Evolutionary conservation across 2,888 invertebrate genomes (phyloP), one percentile per base, ranked within the genome.

Genomic region (Apamea sordens): DNA sequence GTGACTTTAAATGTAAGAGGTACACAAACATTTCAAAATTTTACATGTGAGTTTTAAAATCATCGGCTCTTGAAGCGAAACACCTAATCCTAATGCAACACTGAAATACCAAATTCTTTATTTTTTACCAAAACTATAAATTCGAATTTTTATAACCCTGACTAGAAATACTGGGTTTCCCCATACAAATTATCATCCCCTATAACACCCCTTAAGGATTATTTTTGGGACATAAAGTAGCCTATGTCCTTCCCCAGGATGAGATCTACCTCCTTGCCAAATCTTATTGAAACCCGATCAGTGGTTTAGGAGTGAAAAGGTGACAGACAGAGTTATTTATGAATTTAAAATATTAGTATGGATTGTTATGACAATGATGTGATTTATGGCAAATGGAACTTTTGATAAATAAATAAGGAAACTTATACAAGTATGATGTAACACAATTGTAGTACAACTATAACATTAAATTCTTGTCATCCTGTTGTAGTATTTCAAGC

Each of bases 371-470:
- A 56, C 56, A 32, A 32, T 82, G n/a, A 32, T 61, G 44, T 63
- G 8, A 82, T 47, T 32, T n/a, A 65, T 44, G 32, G 36, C n/a
- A 59, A 80, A 77, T 65, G 64, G 11, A 32, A 69, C 47, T 36
- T 76, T 73, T 77, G 28, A 61, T 59, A 69, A 68, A 61, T 74
- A 68, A 84, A 85, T 85, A 81, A 73, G 81, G 76, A 83, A 76
- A 76, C 64, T 41, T 36, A 21, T n/a, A 74, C 13, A 50, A 47
- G 15, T 68, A 72, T n/a, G 15, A 32, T 65, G 44, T 8, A 63
- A 41, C 7, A 36, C 18, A 18, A 69, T 63, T 47, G 15, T 53
- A 69, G 47, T 28, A 80, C 44, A 73, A 44, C 11, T 28, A 44
- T 32, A 73, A 32, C 36, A 73, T 44, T n/a, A 67, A 32, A 50